phyloP scores from a whole-genome alignment of 2,888 invertebrate species.

The Heliconius charithonia region DNA sequence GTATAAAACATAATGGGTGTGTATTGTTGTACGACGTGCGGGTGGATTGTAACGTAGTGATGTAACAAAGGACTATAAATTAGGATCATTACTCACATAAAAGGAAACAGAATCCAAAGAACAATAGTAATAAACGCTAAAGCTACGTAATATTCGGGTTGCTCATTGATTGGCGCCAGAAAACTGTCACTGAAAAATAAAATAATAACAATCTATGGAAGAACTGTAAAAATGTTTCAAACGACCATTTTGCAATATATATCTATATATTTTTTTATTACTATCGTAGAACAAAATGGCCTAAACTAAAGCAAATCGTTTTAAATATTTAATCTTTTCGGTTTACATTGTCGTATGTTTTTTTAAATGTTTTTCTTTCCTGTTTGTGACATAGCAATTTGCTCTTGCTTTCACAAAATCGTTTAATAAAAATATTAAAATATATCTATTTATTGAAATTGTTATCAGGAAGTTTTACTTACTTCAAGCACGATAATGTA shows the following conservation, averaged over 20 bases:
- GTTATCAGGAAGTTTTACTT: slow-evolving; percentile 45
- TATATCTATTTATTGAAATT: background rate
- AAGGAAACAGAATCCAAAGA: slow-evolving; percentile 69
- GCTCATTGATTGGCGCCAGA: slow-evolving; percentile 61
- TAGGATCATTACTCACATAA: slow-evolving; percentile 66
- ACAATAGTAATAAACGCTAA: slow-evolving; percentile 63
- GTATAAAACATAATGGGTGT: slow-evolving; percentile 40
- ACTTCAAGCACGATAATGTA: slow-evolving; percentile 58
- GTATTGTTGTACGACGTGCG: slow-evolving; percentile 42
- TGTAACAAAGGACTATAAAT: slow-evolving; percentile 48
- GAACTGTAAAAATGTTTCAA: background rate
- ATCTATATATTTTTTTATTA: background rate
- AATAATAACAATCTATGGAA: background rate
- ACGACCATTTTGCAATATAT: background rate
- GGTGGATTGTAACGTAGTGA: slow-evolving; percentile 20
- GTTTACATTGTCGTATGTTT: no score
- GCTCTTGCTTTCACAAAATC: no score
- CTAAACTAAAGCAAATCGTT: no score
- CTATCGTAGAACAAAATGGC: background rate
- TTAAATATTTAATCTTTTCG: no score
- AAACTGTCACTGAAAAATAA: slow-evolving; percentile 66
- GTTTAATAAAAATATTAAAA: no score
- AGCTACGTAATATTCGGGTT: slow-evolving; percentile 68
- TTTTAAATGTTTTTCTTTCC: no score
- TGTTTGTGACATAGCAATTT: no score